Percentiles rank a stretch among this genome's conserved stretches.
Evolutionary conservation across 2,797 vertebrate species (phyloP).

Genomic region (Sebastes matsubarae): DNA sequence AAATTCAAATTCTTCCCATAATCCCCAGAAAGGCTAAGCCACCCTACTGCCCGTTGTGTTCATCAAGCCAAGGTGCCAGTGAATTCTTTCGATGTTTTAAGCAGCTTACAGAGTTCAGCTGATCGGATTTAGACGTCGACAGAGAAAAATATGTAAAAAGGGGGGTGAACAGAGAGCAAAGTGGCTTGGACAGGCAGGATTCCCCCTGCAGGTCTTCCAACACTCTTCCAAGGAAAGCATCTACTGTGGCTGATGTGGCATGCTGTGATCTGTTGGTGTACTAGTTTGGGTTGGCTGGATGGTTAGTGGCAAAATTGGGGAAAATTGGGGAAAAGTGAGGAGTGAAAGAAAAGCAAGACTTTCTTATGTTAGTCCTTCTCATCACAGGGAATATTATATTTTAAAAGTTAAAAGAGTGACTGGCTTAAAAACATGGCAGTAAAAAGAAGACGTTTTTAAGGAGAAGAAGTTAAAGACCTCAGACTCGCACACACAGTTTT

Average conservation of each 20-base stretch:
- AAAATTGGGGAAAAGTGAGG: not conserved
- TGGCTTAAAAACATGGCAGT: conserved; percentile 5
- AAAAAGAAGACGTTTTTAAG: not conserved
- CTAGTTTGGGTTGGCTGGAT: not conserved
- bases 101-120: conserved; percentile 77
- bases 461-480: not conserved
- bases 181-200: not conserved
- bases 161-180: not conserved
- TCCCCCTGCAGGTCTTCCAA: not conserved
- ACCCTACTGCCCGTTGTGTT: conserved; percentile 49
- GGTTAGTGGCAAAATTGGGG: not conserved
- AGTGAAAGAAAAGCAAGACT: not conserved
- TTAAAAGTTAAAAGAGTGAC: conserved; percentile 20
- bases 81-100: conserved; percentile 80
- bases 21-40: conserved; percentile 71
- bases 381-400: conserved; percentile 33
- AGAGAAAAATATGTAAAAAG: conserved; percentile 57
- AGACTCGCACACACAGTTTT: not conserved
- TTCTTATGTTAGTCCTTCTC: not conserved
- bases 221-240: not conserved
- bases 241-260: not conserved
- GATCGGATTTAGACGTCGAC: conserved; percentile 73
- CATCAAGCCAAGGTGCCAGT: conserved; percentile 72
- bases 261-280: not conserved
- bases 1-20: conserved; percentile 75